Conservation (phyloP, 2,888 invertebrate species). For the Tetragonisca angustula region DNA sequence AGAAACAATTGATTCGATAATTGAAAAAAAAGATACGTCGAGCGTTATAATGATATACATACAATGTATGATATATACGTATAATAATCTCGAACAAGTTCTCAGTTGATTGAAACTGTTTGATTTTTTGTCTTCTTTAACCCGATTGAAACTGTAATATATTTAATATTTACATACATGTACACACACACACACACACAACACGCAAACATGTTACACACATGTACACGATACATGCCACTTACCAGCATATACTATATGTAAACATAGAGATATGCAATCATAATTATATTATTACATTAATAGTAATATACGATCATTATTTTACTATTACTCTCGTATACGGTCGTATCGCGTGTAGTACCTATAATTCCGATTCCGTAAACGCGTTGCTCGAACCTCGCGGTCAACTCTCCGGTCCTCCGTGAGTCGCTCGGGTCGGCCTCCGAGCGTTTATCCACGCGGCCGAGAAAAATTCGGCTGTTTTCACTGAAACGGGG, state of each 20-base stretch:
- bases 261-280: conserved; percentile 69
- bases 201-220: background rate
- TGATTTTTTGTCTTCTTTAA: conserved; percentile 69
- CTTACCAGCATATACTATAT: conserved; percentile 58
- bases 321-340: conserved; percentile 76
- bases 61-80: conserved; percentile 10
- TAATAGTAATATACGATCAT: conserved; percentile 72
- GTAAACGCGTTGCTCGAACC: conserved; percentile 29
- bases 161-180: conserved; percentile 69
- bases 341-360: conserved; percentile 68
- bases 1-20: conserved; percentile 31
- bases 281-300: conserved; percentile 75
- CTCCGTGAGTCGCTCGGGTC: conserved; percentile 11
- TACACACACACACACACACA: conserved; percentile 30
- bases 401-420: conserved; percentile 25
- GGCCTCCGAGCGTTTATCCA: background rate
- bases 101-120: conserved; percentile 66
- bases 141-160: conserved; percentile 73
- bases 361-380: conserved; percentile 52
- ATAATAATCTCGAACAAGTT: conserved; percentile 60
- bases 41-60: conserved; percentile 47
- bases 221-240: conserved; percentile 21
- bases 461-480: conserved; percentile 11
- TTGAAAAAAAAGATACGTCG: conserved; percentile 22
- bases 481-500: no score